These are phyloP conservation scores for Neogale vison DNA, from an alignment of 2,113 vertebrate genomes.

Conservation along the genomic window DNA sequence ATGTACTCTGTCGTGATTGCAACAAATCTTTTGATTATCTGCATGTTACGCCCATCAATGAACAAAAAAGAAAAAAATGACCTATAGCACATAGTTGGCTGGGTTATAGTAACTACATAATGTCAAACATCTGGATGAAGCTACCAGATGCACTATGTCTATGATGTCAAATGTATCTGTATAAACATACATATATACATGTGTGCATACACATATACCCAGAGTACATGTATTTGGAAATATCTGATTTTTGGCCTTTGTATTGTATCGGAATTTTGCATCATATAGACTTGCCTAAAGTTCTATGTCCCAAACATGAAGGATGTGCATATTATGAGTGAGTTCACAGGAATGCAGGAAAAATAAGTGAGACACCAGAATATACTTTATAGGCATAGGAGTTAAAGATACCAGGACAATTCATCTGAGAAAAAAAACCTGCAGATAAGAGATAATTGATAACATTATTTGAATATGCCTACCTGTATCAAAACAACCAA, in stretches of 20 bases:
- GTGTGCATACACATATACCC: not conserved
- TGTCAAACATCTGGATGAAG: not conserved
- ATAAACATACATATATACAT: not conserved
- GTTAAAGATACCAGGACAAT: not conserved
- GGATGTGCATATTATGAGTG: not conserved
- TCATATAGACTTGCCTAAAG: not conserved
- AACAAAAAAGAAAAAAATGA: not conserved
- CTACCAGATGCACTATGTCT: not conserved
- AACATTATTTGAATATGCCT: too few species aligned
- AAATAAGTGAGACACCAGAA: not conserved
- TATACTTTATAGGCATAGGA: not conserved
- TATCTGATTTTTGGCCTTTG: not conserved
- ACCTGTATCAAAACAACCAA: too few species aligned
- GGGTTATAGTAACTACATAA: not conserved
- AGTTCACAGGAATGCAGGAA: not conserved
- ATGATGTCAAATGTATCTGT: not conserved
- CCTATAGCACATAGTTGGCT: not conserved
- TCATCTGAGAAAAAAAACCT: not conserved
- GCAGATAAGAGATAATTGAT: too few species aligned
- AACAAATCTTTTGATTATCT: slow-evolving; percentile 38
- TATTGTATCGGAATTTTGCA: not conserved
- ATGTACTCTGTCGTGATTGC: not conserved
- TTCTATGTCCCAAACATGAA: not conserved
- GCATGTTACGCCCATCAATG: not conserved
- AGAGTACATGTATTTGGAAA: not conserved